Percentiles rank a stretch among this genome's conserved stretches.
Conservation (phyloP, 2,113 vertebrate species). For the Semnopithecus entellus region DNA sequence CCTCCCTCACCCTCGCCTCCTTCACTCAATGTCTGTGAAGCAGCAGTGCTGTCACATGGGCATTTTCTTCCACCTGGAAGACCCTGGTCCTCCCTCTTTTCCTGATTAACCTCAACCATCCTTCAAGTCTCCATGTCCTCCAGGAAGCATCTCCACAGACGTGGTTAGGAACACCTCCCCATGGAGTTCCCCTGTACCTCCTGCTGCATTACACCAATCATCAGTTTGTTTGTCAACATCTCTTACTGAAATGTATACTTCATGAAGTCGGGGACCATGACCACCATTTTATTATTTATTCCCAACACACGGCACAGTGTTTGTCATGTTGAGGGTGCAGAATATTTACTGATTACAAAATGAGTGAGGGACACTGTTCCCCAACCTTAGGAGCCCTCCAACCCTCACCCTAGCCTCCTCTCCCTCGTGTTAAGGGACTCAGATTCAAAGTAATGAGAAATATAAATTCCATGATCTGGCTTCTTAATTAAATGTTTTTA, state of each 20-base stretch:
- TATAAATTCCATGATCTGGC: background rate
- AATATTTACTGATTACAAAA: background rate
- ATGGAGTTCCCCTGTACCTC: background rate
- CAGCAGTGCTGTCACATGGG: background rate
- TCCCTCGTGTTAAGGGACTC: background rate
- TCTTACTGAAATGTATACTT: background rate
- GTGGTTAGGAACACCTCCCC: background rate
- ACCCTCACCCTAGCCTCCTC: background rate
- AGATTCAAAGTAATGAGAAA: conserved; percentile 23
- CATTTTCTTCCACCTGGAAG: background rate
- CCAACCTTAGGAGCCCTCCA: background rate
- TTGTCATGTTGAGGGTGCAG: background rate
- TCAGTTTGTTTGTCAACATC: background rate
- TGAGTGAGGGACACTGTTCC: background rate
- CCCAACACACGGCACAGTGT: background rate
- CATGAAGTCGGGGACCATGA: background rate
- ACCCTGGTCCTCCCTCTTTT: background rate
- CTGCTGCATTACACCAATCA: background rate
- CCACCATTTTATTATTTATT: background rate
- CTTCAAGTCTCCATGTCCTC: background rate
- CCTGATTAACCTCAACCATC: background rate
- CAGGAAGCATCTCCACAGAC: background rate
- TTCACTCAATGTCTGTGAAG: background rate
- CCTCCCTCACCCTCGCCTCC: background rate
- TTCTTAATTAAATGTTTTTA: conserved; percentile 48